Percentiles rank a stretch among this genome's conserved stretches.
phyloP scores from a whole-genome alignment of 2,113 vertebrate species.

The Dicerorhinus sumatrensis region DNA sequence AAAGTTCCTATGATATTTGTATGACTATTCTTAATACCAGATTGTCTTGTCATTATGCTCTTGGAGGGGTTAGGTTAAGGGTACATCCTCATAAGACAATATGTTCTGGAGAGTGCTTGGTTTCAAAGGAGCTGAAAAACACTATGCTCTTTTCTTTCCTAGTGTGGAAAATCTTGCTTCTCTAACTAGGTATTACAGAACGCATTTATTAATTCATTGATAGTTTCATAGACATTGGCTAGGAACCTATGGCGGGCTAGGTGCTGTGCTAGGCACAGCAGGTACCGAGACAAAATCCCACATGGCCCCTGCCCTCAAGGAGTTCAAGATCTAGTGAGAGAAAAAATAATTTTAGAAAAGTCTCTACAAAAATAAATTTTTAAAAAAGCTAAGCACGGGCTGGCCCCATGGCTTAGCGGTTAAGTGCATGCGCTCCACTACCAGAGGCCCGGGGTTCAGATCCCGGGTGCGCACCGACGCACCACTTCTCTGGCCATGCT shows the following conservation, averaged over 20 bases:
- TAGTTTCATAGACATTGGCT: background rate
- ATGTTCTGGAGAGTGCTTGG: background rate
- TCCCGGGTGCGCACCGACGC: too few relatives aligned
- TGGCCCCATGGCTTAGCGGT: too few relatives aligned
- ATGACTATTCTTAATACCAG: background rate
- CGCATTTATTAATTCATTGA: background rate
- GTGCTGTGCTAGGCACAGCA: rapidly evolving
- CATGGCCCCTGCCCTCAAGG: rapidly evolving
- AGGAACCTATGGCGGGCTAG: background rate
- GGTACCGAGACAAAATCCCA: background rate
- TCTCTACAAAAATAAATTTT: background rate
- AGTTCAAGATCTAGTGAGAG: background rate
- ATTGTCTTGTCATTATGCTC: background rate
- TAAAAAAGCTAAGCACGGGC: background rate
- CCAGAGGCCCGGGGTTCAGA: too few relatives aligned
- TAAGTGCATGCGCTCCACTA: too few relatives aligned
- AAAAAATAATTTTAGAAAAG: background rate
- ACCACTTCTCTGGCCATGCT: too few relatives aligned
- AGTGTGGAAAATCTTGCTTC: background rate
- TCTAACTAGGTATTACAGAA: background rate
- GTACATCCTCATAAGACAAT: background rate
- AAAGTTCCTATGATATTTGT: background rate
- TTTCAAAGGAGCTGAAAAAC: background rate
- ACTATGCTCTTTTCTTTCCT: background rate
- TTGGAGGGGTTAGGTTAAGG: background rate